Conservation (phyloP, 1,140 invertebrate genomes). For the Trissolcus basalis region DNA sequence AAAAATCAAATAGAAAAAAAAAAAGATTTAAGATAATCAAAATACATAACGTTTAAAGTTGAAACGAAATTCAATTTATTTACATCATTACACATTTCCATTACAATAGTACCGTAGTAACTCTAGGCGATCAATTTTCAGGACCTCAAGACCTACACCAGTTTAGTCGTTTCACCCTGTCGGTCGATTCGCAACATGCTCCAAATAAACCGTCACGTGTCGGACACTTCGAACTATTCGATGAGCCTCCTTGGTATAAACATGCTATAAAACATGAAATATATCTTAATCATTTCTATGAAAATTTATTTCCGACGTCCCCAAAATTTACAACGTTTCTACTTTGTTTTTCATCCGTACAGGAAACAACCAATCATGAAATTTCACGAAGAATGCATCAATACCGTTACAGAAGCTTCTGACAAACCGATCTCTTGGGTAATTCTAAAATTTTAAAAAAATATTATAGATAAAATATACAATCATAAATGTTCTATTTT, state of each 20-base stretch:
- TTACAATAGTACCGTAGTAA: neutral
- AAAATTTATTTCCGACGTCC: too few relatives aligned
- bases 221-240: conserved; percentile 88
- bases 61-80: too few relatives aligned
- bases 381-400: conserved; percentile 91
- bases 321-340: too few relatives aligned
- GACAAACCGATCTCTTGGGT: conserved; percentile 88
- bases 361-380: conserved; percentile 68
- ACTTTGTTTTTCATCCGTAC: too few relatives aligned
- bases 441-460: conserved; percentile 7
- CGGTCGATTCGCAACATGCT: conserved; percentile 81
- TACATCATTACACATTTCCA: neutral
- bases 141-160: conserved; percentile 86
- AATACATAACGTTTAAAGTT: too few relatives aligned
- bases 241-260: conserved; percentile 80
- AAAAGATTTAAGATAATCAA: too few relatives aligned
- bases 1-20: too few relatives aligned
- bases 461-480: too few relatives aligned
- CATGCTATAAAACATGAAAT: too few relatives aligned
- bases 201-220: conserved; percentile 77
- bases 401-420: conserved; percentile 88
- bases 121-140: conserved; percentile 73
- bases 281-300: too few relatives aligned
- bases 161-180: conserved; percentile 89
- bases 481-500: too few relatives aligned